Base-by-base conservation (phyloP, 2,797 vertebrate species). In the Myotis daubentonii region DNA sequence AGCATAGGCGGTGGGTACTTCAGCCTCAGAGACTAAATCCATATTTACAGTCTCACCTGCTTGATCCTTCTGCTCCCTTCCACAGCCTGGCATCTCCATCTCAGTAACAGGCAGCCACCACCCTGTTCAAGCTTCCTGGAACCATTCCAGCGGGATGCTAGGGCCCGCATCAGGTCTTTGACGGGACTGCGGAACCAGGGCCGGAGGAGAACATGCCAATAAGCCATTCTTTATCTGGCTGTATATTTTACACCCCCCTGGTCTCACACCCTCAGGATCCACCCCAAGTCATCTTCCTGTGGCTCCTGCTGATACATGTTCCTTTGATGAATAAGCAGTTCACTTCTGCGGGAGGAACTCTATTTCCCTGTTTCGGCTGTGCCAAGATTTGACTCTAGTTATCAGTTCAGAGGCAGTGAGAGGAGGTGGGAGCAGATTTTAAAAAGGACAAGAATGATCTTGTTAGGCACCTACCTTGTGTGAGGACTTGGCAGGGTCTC, bases 401-500 rank as follows among this genome's bases (percentile, higher is more conserved):
- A 81, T 55, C 71, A 6, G 47, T 51, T 87, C 65, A 80, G 66
- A 93, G n/a, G 20, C 49, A 57, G 1, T 70, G 44, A 84, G 49
- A 89, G 81, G 55, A 85, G 55, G 19, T 80, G 44, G 55, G 25
- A 33, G 74, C 55, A 12, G 65, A 89, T 84, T 72, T 74, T 72
- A 28, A 53, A 94, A 94, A 86, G 65, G 36, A 49, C 51, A 51
- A 47, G 23, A 55, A 41, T 81, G 7, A 65, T 38, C 55, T 91
- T 72, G 36, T 81, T 49, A 75, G 94, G 47, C 11, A 71, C 16
- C 57, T 36, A 7, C 12, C 72, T 92, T 47, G 7, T 36, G 13
- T 93, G 44, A 93, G 70, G 72, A 93, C 80, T 79, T 95, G 20
- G 19, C 28, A 71, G 51, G 11, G 13, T 81, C 68, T 85, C 62